phyloP scores from a whole-genome alignment of 2,113 vertebrate species.

The Festucalex cinctus region DNA sequence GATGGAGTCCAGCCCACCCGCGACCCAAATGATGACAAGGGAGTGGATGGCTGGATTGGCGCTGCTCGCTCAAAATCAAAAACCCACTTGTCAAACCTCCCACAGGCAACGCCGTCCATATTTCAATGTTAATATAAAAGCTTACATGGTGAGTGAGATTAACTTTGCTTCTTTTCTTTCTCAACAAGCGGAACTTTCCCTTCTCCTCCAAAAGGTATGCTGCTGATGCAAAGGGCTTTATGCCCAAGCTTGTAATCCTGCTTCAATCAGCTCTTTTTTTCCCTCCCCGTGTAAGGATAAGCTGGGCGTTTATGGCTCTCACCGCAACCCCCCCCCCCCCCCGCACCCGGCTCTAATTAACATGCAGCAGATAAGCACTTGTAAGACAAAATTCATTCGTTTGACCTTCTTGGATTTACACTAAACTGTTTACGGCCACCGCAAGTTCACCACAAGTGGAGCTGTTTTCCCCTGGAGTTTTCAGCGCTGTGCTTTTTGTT shows the following conservation, averaged over 20 bases:
- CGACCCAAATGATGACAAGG: no score
- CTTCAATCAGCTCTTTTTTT: conserved; percentile 73
- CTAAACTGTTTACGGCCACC: conserved; percentile 61
- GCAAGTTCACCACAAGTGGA: conserved; percentile 64
- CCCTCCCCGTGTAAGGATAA: conserved; percentile 71
- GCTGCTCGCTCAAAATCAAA: not conserved
- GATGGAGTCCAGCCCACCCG: not conserved
- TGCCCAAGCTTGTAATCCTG: conserved; percentile 71
- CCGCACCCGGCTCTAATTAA: conserved; percentile 67
- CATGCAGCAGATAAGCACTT: conserved; percentile 75
- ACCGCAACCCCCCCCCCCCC: conserved; percentile 41
- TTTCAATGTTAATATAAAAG: conserved; percentile 24
- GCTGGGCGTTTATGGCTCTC: conserved; percentile 67
- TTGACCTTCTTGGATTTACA: conserved; percentile 73
- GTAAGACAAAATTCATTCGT: conserved; percentile 69
- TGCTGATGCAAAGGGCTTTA: conserved; percentile 71
- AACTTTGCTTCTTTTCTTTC: conserved; percentile 14
- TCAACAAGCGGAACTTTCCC: conserved; percentile 7
- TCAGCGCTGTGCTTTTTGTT: conserved; percentile 37
- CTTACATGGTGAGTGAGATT: conserved; percentile 18
- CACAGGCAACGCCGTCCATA: conserved; percentile 1
- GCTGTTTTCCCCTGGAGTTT: conserved; percentile 48
- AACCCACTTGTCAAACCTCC: conserved; percentile 8
- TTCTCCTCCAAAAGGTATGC: conserved; percentile 54
- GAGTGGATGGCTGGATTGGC: no score